A percentile compares a stretch with the other conserved stretches of the same genome.
Evolutionary conservation across 1,140 invertebrate species (phyloP).

Genomic region (Probaryconus sp.): DNA sequence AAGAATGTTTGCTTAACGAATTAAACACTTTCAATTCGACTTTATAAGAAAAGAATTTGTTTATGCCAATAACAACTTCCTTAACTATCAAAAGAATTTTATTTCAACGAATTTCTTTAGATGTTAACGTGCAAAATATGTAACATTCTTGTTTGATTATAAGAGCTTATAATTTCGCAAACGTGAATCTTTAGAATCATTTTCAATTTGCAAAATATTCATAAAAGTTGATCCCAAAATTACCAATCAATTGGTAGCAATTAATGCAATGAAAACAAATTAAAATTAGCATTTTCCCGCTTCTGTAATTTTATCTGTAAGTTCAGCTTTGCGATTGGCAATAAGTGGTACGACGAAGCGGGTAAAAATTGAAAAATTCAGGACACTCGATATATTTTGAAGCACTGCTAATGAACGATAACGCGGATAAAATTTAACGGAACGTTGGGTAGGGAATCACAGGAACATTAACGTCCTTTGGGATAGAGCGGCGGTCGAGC

Average conservation of each 20-base stretch:
- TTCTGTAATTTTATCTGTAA: conserved; percentile 13
- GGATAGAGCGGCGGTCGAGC: conserved; percentile 8
- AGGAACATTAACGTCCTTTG: conserved; percentile 12
- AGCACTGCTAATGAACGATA: conserved; percentile 23
- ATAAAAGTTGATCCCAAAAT: conserved; percentile 24
- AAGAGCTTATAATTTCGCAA: too few species aligned
- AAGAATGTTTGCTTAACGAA: too few species aligned
- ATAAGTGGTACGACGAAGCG: neutral
- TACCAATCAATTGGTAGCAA: conserved; percentile 11
- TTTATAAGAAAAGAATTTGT: too few species aligned
- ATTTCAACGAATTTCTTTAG: too few species aligned
- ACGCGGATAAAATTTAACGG: conserved; percentile 24
- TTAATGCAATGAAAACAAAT: conserved; percentile 41
- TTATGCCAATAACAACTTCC: too few species aligned
- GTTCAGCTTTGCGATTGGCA: conserved; percentile 48
- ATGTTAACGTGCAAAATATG: too few species aligned
- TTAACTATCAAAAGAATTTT: too few species aligned
- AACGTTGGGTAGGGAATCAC: conserved; percentile 15
- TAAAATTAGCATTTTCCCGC: conserved; percentile 32
- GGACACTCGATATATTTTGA: conserved; percentile 22
- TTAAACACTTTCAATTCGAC: too few species aligned
- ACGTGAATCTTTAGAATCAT: too few species aligned
- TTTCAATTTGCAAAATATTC: too few species aligned
- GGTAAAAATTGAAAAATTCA: conserved; percentile 9
- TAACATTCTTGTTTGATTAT: too few species aligned